Conservation (phyloP, 2,113 vertebrate genomes). For the Sisor rabdophorus region DNA sequence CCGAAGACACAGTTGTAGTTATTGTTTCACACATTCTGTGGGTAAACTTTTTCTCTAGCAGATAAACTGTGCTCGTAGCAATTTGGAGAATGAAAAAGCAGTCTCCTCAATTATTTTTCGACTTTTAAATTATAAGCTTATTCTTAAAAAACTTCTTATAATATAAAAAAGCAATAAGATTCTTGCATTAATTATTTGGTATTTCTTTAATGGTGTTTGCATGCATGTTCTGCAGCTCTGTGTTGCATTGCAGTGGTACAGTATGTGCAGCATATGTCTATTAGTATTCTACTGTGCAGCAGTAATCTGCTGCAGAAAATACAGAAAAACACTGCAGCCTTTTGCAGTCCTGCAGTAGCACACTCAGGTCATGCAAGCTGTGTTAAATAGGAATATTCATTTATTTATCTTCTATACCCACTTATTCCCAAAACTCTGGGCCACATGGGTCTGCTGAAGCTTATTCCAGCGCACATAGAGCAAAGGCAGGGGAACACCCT, state of each 20-base stretch:
- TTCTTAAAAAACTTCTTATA: background rate
- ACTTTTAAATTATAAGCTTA: background rate
- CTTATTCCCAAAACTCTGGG: too few relatives aligned
- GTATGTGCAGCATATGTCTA: constrained; percentile 25
- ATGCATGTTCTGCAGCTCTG: constrained; percentile 3
- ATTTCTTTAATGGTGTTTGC: background rate
- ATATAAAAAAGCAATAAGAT: background rate
- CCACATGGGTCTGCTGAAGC: too few relatives aligned
- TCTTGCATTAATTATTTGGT: background rate
- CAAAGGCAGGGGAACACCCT: too few relatives aligned
- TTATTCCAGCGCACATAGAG: too few relatives aligned
- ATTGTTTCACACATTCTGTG: constrained; percentile 12
- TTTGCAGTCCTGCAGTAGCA: background rate
- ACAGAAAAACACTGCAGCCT: constrained; percentile 7
- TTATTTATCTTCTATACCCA: too few relatives aligned
- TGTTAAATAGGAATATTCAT: too few relatives aligned
- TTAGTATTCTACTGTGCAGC: constrained; percentile 28
- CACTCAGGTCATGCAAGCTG: background rate
- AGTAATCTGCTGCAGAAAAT: constrained; percentile 16
- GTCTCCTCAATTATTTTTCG: background rate
- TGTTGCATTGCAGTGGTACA: constrained; percentile 44
- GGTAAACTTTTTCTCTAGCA: constrained; percentile 31
- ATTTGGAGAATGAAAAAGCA: constrained; percentile 24
- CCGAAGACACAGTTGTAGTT: constrained; percentile 21
- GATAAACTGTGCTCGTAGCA: constrained; percentile 38